Conservation (phyloP, 2,888 invertebrate species). For the Pyrrhosoma nymphula region DNA sequence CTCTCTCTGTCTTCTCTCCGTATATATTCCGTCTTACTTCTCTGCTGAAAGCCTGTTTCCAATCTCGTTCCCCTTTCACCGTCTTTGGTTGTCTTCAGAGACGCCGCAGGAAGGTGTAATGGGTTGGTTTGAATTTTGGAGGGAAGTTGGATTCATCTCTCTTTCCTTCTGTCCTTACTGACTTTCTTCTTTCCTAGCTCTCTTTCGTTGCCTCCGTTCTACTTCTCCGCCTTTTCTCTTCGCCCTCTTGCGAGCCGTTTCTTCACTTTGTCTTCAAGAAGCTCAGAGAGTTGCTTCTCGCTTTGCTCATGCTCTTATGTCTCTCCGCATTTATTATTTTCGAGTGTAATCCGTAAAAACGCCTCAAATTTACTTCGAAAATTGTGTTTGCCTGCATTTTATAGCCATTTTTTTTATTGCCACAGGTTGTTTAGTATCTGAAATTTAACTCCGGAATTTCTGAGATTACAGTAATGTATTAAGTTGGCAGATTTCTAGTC, state of each 20-base stretch:
- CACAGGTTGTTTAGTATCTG: too few relatives aligned
- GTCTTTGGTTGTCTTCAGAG: constrained; percentile 60
- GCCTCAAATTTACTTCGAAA: too few relatives aligned
- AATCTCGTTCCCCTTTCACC: constrained; percentile 3
- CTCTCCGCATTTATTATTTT: too few relatives aligned
- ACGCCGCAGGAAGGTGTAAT: constrained; percentile 56
- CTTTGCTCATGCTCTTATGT: too few relatives aligned
- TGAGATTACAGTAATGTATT: too few relatives aligned
- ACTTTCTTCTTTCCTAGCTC: neutral
- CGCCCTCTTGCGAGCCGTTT: neutral
- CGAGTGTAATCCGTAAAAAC: too few relatives aligned
- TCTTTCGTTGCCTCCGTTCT: neutral
- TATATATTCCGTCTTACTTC: neutral
- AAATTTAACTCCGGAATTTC: too few relatives aligned
- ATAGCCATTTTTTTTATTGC: too few relatives aligned
- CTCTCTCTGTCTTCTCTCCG: neutral
- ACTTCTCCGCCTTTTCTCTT: neutral
- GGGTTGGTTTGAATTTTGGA: constrained; percentile 58
- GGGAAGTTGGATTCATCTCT: constrained; percentile 51
- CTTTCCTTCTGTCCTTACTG: neutral
- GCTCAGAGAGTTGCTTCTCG: too few relatives aligned
- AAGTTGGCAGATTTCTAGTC: too few relatives aligned
- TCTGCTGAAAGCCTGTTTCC: constrained; percentile 31
- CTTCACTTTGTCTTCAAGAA: too few relatives aligned
- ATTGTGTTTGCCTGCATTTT: too few relatives aligned